A percentile compares a stretch with the other conserved stretches of the same genome.
Evolutionary conservation across 2,113 vertebrate genomes (phyloP).

Genomic region (Tor tambroides): DNA sequence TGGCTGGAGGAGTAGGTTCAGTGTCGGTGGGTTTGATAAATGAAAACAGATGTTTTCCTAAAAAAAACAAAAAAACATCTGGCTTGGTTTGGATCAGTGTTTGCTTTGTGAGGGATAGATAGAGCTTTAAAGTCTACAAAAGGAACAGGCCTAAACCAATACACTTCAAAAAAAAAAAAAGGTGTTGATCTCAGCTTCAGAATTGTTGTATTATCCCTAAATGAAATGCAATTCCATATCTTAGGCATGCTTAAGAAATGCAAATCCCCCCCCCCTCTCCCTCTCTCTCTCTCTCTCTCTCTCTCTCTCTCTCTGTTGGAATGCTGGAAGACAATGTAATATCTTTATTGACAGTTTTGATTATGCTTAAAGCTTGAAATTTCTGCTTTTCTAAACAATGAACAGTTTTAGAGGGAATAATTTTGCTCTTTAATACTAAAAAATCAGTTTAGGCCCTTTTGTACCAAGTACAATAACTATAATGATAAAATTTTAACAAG

Average conservation of each 20-base stretch:
- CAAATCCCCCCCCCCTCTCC: too few species aligned
- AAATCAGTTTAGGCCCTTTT: too few species aligned
- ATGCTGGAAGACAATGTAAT: not conserved
- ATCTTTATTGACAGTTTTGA: not conserved
- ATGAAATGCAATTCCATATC: not conserved
- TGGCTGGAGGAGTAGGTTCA: slow-evolving; percentile 15
- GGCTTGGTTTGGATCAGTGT: slow-evolving; percentile 27
- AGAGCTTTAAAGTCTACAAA: slow-evolving; percentile 31
- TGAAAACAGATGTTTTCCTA: slow-evolving; percentile 49
- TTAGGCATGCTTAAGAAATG: not conserved
- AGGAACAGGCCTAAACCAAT: not conserved
- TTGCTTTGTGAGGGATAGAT: slow-evolving; percentile 12
- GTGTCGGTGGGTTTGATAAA: slow-evolving; percentile 11
- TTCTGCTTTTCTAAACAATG: not conserved
- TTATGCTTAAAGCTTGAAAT: not conserved
- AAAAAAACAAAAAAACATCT: slow-evolving; percentile 7
- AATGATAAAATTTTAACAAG: too few species aligned
- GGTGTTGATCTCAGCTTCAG: slow-evolving; percentile 5
- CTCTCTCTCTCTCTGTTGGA: not conserved
- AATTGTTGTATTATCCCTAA: not conserved
- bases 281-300: too few species aligned
- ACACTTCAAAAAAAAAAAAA: not conserved
- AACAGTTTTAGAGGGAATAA: not conserved
- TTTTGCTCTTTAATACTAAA: too few species aligned
- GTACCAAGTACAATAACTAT: too few species aligned